phyloP scores from a whole-genome alignment of 2,888 invertebrate species.

The Tipula vernalis region DNA sequence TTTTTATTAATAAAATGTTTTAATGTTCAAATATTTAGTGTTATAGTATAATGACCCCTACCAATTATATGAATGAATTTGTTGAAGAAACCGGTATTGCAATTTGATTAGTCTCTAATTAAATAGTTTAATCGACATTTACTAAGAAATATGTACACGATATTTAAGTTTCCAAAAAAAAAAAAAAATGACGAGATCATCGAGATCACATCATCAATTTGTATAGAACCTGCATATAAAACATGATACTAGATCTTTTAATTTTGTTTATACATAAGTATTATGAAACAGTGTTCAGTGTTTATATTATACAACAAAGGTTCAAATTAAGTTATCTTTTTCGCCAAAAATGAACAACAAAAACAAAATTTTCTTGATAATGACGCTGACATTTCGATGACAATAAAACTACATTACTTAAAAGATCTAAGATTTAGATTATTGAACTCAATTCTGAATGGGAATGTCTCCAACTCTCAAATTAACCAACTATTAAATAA shows the following conservation, averaged over 20 bases:
- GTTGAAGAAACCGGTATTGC: background rate
- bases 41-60: background rate
- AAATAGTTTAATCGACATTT: too few species aligned
- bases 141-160: too few species aligned
- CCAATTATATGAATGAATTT: background rate
- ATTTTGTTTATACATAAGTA: background rate
- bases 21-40: background rate
- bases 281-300: background rate
- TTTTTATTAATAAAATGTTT: background rate
- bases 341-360: background rate
- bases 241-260: background rate
- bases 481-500: too few species aligned
- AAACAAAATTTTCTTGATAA: background rate
- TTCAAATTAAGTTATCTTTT: background rate
- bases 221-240: background rate
- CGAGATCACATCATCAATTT: background rate
- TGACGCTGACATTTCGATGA: background rate
- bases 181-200: background rate
- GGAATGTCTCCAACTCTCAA: too few species aligned
- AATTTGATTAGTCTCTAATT: background rate
- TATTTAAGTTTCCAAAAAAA: too few species aligned
- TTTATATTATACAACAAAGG: background rate
- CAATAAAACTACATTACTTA: too few species aligned
- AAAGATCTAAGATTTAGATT: too few species aligned
- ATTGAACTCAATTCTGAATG: too few species aligned